Conservation (phyloP, 1,140 invertebrate genomes). For the Cephus cinctus region DNA sequence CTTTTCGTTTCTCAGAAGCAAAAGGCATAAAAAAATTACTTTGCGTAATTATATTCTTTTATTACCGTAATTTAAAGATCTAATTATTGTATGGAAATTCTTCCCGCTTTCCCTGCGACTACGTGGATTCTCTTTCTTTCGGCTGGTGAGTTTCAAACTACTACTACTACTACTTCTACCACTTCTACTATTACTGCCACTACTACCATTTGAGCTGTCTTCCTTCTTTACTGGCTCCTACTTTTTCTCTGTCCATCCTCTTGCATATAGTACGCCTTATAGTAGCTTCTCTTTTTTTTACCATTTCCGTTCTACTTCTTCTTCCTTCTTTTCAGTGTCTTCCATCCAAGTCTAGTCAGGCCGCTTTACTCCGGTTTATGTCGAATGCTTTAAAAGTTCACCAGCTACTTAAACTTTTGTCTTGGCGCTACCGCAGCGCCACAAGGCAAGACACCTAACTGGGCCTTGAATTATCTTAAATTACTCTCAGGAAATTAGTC, state of each 20-base stretch:
- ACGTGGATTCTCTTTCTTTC: no score
- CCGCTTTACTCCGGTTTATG: slow-evolving; percentile 26
- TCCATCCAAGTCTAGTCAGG: slow-evolving; percentile 4
- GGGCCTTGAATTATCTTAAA: slow-evolving; percentile 9
- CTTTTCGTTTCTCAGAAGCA: no score
- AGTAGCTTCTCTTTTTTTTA: slow-evolving; percentile 37
- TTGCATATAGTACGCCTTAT: slow-evolving; percentile 3
- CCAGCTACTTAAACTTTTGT: slow-evolving; percentile 32
- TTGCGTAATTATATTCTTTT: slow-evolving; percentile 36
- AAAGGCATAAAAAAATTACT: no score
- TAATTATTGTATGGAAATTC: slow-evolving; percentile 46
- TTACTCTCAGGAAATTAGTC: slow-evolving; percentile 5
- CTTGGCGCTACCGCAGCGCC: no score
- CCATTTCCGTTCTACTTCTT: slow-evolving; percentile 29
- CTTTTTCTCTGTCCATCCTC: slow-evolving; percentile 4
- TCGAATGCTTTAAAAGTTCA: slow-evolving; percentile 35
- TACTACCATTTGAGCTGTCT: no score
- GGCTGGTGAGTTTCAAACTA: no score
- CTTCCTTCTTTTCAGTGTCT: neutral
- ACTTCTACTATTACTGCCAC: no score
- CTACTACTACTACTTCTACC: no score
- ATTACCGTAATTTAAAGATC: slow-evolving; percentile 39
- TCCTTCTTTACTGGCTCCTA: slow-evolving; percentile 10
- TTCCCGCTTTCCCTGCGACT: slow-evolving; percentile 17
- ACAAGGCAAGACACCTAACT: slow-evolving; percentile 18